Conservation (phyloP, 1,140 invertebrate genomes). For the Trichonephila clavipes region DNA sequence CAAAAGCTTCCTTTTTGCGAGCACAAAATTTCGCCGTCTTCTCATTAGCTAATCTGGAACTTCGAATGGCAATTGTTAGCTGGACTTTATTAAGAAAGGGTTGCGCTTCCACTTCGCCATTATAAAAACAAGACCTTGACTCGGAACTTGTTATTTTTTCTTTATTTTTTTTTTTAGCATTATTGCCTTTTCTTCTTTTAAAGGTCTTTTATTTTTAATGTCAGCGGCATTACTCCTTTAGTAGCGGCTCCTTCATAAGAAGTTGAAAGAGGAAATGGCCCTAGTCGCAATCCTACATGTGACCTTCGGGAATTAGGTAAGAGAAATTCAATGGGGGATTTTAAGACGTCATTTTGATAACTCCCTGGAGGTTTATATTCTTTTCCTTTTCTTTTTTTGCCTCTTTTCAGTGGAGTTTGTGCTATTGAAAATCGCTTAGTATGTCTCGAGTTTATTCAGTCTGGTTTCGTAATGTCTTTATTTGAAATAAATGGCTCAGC, state of each 20-base stretch:
- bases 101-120: slow-evolving; percentile 1
- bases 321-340: slow-evolving; percentile 27
- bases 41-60: slow-evolving; percentile 60
- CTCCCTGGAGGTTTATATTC: slow-evolving; percentile 2
- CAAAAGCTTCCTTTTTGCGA: background rate
- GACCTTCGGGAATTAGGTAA: slow-evolving; percentile 58
- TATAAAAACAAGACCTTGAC: slow-evolving; percentile 63
- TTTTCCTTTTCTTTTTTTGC: background rate
- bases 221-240: slow-evolving; percentile 3
- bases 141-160: background rate
- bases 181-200: slow-evolving; percentile 36
- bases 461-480: background rate
- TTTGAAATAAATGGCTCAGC: background rate
- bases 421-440: background rate
- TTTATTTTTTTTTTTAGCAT: slow-evolving; percentile 5
- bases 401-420: background rate
- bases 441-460: background rate
- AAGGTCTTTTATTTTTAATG: slow-evolving; percentile 38
- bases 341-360: slow-evolving; percentile 3
- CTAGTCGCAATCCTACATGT: slow-evolving; percentile 29
- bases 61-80: slow-evolving; percentile 39
- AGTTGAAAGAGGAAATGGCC: slow-evolving; percentile 42
- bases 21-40: background rate
- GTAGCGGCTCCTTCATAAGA: slow-evolving; percentile 7
- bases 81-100: slow-evolving; percentile 36